Evolutionary conservation across 2,888 invertebrate genomes (phyloP).

Genomic region (Parochlus steinenii): DNA sequence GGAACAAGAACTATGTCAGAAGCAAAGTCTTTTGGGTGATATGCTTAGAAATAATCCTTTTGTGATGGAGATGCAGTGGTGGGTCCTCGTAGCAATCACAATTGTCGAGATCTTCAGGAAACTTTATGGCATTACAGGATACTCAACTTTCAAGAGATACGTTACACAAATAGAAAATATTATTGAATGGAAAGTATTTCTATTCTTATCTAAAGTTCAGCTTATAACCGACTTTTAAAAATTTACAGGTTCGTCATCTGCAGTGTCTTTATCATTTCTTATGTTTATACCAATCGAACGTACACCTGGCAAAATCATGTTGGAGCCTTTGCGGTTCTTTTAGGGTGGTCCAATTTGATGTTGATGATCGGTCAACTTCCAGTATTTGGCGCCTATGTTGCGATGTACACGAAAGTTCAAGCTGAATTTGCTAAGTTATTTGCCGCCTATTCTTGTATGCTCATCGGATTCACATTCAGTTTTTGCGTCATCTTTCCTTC

Average conservation of each 20-base stretch:
- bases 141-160: slow-evolving; percentile 65
- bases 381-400: slow-evolving; percentile 75
- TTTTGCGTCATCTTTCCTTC: slow-evolving; percentile 78
- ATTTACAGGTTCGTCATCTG: slow-evolving; percentile 69
- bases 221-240: too few species aligned
- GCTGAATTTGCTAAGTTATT: slow-evolving; percentile 76
- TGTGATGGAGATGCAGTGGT: slow-evolving; percentile 72
- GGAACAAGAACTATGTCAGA: slow-evolving; percentile 58
- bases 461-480: slow-evolving; percentile 74
- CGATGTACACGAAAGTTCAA: slow-evolving; percentile 78
- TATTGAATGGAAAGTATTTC: slow-evolving; percentile 80
- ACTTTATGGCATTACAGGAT: slow-evolving; percentile 65
- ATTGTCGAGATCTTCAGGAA: slow-evolving; percentile 66
- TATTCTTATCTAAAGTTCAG: too few species aligned
- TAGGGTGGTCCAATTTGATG: slow-evolving; percentile 83
- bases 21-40: slow-evolving; percentile 60
- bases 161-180: slow-evolving; percentile 70
- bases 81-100: slow-evolving; percentile 60
- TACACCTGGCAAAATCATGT: slow-evolving; percentile 78
- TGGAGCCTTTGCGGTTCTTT: slow-evolving; percentile 68
- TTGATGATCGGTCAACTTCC: slow-evolving; percentile 79
- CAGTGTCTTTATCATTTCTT: slow-evolving; percentile 69
- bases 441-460: slow-evolving; percentile 66
- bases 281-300: slow-evolving; percentile 57
- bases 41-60: slow-evolving; percentile 56